Evolutionary conservation across 2,797 vertebrate species (phyloP).

Genomic region (Steatocranus sp.): DNA sequence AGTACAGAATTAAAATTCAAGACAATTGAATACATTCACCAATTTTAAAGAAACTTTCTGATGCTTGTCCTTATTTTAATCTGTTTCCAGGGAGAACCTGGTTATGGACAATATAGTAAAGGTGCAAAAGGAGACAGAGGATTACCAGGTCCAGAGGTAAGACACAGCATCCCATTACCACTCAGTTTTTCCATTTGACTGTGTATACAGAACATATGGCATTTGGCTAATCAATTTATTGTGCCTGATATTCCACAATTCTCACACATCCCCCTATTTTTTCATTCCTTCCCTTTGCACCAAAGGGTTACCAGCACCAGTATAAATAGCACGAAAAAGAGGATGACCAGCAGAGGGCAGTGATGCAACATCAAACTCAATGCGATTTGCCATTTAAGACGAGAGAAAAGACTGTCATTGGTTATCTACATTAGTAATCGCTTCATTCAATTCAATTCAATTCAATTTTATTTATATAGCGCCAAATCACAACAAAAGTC

Average conservation of each 20-base stretch:
- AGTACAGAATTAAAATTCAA: slow-evolving; percentile 9
- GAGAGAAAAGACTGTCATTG: background rate
- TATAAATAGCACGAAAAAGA: background rate
- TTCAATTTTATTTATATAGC: no score
- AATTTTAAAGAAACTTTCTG: background rate
- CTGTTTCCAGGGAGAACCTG: slow-evolving; percentile 45
- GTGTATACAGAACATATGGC: background rate
- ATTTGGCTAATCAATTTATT: background rate
- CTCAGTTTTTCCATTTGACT: background rate
- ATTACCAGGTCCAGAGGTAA: slow-evolving; percentile 46
- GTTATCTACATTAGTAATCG: background rate
- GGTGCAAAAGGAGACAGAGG: slow-evolving; percentile 56
- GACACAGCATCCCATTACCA: background rate
- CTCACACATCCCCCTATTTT: background rate
- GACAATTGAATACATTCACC: background rate
- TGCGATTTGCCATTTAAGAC: background rate
- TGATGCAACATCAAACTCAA: background rate
- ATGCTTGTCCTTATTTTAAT: background rate
- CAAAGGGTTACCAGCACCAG: background rate
- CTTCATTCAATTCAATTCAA: background rate
- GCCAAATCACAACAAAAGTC: no score
- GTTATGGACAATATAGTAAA: background rate
- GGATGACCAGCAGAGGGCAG: slow-evolving; percentile 48
- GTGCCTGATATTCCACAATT: background rate
- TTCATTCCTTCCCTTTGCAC: background rate